Conservation (phyloP, 2,113 vertebrate genomes). For the Melierax canorus region DNA sequence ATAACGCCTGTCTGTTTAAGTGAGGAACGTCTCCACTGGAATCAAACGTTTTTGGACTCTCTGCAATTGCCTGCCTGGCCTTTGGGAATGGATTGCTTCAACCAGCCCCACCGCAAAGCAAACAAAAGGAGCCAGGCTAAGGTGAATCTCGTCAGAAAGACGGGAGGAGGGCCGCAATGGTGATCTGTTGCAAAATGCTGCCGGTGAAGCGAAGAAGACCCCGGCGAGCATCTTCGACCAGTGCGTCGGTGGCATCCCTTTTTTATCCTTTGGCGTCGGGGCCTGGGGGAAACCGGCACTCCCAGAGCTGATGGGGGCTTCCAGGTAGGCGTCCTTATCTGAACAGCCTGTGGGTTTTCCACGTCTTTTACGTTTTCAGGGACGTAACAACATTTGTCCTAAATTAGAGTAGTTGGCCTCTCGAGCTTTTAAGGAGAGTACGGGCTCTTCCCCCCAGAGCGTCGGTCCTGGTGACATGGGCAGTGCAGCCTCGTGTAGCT, state of each 20-base stretch:
- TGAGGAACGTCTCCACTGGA: background rate
- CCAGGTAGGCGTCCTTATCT: background rate
- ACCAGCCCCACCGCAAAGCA: background rate
- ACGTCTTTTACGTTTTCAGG: background rate
- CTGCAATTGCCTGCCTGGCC: background rate
- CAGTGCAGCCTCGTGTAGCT: background rate
- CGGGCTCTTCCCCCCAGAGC: background rate
- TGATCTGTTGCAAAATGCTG: background rate
- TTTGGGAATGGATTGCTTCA: background rate
- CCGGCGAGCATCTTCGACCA: accelerated
- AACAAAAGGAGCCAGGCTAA: background rate
- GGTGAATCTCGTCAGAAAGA: background rate
- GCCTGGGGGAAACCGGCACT: background rate
- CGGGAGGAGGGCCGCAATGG: too few relatives aligned
- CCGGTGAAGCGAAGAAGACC: accelerated
- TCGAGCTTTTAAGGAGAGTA: background rate
- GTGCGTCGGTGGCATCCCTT: background rate
- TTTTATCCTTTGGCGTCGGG: background rate
- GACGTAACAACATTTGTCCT: accelerated
- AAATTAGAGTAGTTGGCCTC: background rate
- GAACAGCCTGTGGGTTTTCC: background rate
- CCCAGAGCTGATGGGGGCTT: accelerated
- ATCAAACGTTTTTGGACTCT: background rate
- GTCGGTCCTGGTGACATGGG: accelerated
- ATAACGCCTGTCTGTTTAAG: background rate